Evolutionary conservation across 2,888 invertebrate genomes (phyloP).

Genomic region (Eupithecia tripunctaria): DNA sequence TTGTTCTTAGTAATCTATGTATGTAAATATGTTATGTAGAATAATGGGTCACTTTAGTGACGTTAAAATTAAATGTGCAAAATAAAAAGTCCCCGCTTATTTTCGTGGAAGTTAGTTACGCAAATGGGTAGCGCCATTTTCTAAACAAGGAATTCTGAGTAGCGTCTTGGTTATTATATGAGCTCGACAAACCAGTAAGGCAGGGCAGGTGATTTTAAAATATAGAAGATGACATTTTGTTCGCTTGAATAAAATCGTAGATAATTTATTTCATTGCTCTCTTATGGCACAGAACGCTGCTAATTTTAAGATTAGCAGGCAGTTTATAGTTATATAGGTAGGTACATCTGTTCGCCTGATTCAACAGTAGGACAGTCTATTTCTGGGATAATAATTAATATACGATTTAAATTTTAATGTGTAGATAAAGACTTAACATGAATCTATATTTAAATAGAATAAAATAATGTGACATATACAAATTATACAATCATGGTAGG

Average conservation of each 20-base stretch:
- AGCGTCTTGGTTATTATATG: neutral
- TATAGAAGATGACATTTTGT: neutral
- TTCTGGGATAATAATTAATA: neutral
- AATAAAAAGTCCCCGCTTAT: neutral
- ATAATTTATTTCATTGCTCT: neutral
- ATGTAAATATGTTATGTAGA: neutral
- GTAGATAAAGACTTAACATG: neutral
- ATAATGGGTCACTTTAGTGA: slow-evolving; percentile 8
- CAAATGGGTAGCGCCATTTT: neutral
- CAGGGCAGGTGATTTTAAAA: neutral
- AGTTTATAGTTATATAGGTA: neutral
- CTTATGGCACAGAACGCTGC: neutral
- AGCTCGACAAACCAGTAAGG: neutral
- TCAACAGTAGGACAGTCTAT: neutral
- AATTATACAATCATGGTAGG: too few relatives aligned
- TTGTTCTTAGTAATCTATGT: neutral
- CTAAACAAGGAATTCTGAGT: slow-evolving; percentile 6
- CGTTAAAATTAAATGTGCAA: neutral
- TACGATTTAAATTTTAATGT: neutral
- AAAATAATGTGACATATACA: neutral
- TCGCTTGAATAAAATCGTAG: neutral
- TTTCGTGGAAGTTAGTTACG: neutral
- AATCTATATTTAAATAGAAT: neutral
- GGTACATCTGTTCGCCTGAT: neutral
- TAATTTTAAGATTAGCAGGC: neutral